A percentile compares a stretch with the other conserved stretches of the same genome.
Evolutionary conservation across 2,888 invertebrate species (phyloP).

Genomic region (Cabera pusaria): DNA sequence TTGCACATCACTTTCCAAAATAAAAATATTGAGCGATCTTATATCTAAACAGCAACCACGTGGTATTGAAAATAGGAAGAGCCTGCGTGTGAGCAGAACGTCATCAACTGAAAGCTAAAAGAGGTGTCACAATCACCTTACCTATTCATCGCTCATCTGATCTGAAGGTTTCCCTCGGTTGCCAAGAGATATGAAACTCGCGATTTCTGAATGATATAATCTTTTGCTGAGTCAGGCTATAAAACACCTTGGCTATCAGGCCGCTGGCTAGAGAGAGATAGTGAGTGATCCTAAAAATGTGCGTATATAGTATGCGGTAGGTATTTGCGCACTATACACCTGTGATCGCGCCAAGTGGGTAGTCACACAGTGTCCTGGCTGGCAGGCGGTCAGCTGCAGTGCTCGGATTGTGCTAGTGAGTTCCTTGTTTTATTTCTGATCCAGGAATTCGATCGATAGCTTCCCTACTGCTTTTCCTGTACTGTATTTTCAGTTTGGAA

Average conservation of each 20-base stretch:
- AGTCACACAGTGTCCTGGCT: slow-evolving; percentile 57
- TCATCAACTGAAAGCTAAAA: too few species aligned
- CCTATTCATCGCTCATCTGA: too few species aligned
- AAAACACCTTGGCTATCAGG: slow-evolving; percentile 31
- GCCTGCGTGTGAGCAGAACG: too few species aligned
- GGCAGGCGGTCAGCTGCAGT: slow-evolving; percentile 47
- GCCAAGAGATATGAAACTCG: slow-evolving; percentile 14
- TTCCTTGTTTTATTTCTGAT: slow-evolving; percentile 38
- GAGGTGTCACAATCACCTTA: too few species aligned
- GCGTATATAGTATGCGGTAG: slow-evolving; percentile 68
- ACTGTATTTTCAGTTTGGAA: too few species aligned
- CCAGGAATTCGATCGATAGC: slow-evolving; percentile 14
- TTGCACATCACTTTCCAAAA: too few species aligned
- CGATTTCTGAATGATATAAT: slow-evolving; percentile 16
- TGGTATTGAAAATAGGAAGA: too few species aligned
- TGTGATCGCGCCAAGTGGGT: slow-evolving; percentile 55
- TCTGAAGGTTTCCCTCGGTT: slow-evolving; percentile 5
- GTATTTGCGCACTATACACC: slow-evolving; percentile 62
- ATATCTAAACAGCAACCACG: too few species aligned
- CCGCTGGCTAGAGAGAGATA: slow-evolving; percentile 45
- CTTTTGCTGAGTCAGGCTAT: slow-evolving; percentile 30
- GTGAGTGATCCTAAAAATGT: slow-evolving; percentile 54
- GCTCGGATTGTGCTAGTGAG: slow-evolving; percentile 52
- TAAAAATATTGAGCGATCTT: too few species aligned
- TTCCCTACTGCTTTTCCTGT: background rate